These are phyloP conservation scores for Leptinotarsa peninsularis DNA, from an alignment of 2,888 invertebrate genomes.

Conservation along the genomic window DNA sequence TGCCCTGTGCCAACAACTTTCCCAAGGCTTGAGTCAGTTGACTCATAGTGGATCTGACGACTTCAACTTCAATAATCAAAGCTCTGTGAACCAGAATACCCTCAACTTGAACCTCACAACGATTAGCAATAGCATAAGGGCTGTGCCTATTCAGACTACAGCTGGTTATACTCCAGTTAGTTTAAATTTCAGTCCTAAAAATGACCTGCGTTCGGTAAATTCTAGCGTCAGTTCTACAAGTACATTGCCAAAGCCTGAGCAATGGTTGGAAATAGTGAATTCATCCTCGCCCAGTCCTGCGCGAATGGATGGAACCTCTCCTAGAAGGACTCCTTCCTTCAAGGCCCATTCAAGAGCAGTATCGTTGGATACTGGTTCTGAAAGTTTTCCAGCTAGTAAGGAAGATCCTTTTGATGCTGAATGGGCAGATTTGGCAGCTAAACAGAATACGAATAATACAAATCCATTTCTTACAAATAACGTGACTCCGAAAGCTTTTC, in stretches of 20 bases:
- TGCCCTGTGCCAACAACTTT: constrained; percentile 83
- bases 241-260: constrained; percentile 81
- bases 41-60: constrained; percentile 72
- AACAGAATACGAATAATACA: constrained; percentile 69
- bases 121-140: constrained; percentile 26
- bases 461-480: constrained; percentile 72
- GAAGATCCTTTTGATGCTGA: constrained; percentile 87
- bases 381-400: constrained; percentile 53
- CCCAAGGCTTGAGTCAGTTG: constrained; percentile 75
- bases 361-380: constrained; percentile 68
- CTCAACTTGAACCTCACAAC: constrained; percentile 61
- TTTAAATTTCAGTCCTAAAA: constrained; percentile 54
- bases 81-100: constrained; percentile 71
- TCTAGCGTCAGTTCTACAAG: constrained; percentile 50
- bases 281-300: constrained; percentile 66
- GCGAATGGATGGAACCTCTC: constrained; percentile 64
- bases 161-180: constrained; percentile 55
- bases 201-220: constrained; percentile 41
- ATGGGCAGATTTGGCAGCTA: constrained; percentile 78
- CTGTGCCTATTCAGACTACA: constrained; percentile 42
- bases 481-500: constrained; percentile 70
- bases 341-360: constrained; percentile 68
- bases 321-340: constrained; percentile 70
- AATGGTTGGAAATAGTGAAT: constrained; percentile 82
- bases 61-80: constrained; percentile 71